phyloP scores from a whole-genome alignment of 2,113 vertebrate species.

The Cacatua alba region DNA sequence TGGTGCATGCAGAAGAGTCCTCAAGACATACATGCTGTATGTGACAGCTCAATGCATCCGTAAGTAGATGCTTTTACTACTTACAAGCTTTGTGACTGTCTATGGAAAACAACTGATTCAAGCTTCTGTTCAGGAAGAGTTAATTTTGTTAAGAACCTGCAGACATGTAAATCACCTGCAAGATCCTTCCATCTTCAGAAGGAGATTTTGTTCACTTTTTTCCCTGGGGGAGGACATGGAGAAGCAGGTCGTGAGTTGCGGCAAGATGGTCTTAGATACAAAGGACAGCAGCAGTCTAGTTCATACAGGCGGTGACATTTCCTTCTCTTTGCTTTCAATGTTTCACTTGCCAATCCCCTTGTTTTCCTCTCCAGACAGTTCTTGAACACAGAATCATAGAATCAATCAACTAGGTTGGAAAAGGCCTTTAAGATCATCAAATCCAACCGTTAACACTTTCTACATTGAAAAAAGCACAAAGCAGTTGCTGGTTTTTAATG shows the following conservation, averaged over 20 bases:
- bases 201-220: not conserved
- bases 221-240: not conserved
- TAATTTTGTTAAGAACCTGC: not conserved
- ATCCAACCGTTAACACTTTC: not conserved
- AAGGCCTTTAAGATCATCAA: not conserved
- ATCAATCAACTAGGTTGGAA: not conserved
- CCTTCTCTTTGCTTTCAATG: not conserved
- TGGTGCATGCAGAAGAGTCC: fast-evolving
- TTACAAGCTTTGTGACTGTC: not conserved
- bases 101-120: not conserved
- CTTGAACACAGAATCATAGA: not conserved
- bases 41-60: not conserved
- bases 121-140: not conserved
- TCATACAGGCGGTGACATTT: not conserved
- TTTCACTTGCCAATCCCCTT: not conserved
- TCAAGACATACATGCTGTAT: fast-evolving
- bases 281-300: not conserved
- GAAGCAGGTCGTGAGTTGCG: not conserved
- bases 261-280: not conserved
- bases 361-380: not conserved
- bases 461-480: not conserved
- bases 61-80: not conserved
- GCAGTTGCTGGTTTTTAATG: not conserved
- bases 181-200: not conserved
- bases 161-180: not conserved